Conservation (phyloP, 2,113 vertebrate genomes). For the Upupa epops region DNA sequence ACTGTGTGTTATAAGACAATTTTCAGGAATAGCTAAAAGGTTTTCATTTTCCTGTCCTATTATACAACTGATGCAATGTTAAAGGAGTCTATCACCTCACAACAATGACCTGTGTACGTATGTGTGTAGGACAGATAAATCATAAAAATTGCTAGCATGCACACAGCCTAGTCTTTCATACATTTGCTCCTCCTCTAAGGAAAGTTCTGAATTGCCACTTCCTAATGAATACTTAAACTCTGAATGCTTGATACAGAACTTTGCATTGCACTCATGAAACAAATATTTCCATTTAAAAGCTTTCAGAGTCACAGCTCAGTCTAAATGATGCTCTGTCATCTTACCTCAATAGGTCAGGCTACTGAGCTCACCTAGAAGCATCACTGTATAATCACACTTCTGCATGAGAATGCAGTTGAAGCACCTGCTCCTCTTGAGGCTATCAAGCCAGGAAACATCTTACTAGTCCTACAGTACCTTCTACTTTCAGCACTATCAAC, state of each 20-base stretch:
- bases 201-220: background rate
- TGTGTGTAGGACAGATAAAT: background rate
- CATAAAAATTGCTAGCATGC: background rate
- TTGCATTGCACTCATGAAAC: background rate
- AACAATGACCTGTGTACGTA: background rate
- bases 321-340: background rate
- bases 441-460: background rate
- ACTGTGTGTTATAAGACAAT: background rate
- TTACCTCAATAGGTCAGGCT: background rate
- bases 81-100: background rate
- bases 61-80: background rate
- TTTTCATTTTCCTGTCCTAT: background rate
- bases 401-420: background rate
- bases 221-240: background rate
- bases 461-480: background rate
- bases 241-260: background rate
- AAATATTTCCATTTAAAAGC: background rate
- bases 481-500: background rate
- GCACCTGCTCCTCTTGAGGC: background rate
- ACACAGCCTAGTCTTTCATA: fast-evolving
- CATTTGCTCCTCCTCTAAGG: background rate
- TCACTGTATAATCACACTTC: background rate
- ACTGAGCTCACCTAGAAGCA: background rate
- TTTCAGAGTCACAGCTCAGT: background rate
- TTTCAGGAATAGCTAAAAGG: background rate